A percentile compares a stretch with the other conserved stretches of the same genome.
Conservation (phyloP, 2,797 vertebrate species). For the Brachymystax lenok region DNA sequence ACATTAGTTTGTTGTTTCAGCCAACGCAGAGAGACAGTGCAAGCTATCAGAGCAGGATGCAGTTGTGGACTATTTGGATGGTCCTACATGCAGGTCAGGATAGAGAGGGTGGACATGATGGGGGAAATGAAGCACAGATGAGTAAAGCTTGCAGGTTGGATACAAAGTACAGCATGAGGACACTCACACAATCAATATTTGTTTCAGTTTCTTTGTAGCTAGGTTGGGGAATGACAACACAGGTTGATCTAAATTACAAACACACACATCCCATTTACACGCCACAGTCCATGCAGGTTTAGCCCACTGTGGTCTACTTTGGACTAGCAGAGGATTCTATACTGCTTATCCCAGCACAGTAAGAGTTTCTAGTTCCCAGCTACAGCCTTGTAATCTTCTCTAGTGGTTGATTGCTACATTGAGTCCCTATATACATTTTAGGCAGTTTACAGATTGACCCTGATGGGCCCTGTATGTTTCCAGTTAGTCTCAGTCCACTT, state of each 20-base stretch:
- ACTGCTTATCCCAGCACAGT: not conserved
- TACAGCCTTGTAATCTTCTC: not conserved
- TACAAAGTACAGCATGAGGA: conserved; percentile 27
- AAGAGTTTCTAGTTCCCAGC: not conserved
- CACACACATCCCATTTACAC: conserved; percentile 1
- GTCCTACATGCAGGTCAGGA: conserved; percentile 40
- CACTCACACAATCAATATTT: conserved; percentile 29
- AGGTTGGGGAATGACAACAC: not conserved
- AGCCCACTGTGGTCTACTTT: not conserved
- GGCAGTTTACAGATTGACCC: not conserved
- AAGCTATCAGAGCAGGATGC: conserved; percentile 15
- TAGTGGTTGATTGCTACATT: not conserved
- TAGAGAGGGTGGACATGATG: conserved; percentile 23
- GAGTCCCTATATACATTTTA: not conserved
- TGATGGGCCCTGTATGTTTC: not conserved
- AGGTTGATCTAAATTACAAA: not conserved
- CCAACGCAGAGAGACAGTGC: conserved; percentile 17
- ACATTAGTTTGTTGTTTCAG: conserved; percentile 12
- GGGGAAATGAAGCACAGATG: conserved; percentile 19
- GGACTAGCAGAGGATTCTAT: not conserved
- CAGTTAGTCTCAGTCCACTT: not conserved
- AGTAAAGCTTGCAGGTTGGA: conserved; percentile 21
- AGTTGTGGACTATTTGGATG: conserved; percentile 20
- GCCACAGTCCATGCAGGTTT: not conserved
- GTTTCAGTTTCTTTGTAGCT: not conserved